These are phyloP conservation scores for Amblyjoppa proteus DNA, from an alignment of 2,888 invertebrate species.

Conservation along the genomic window DNA sequence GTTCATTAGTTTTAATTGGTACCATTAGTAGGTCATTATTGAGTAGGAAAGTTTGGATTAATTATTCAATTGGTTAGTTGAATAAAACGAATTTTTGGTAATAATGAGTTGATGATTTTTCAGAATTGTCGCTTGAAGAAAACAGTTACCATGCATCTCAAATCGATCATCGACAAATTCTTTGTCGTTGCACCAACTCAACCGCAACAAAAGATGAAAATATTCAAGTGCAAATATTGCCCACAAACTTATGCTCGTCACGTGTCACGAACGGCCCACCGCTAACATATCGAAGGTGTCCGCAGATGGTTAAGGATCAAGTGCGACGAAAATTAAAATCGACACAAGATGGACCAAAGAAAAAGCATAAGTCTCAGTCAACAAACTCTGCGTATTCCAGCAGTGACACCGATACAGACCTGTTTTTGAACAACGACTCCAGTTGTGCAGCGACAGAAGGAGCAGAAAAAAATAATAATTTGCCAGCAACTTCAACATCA, in stretches of 20 bases:
- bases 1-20: no score
- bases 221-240: constrained; percentile 17
- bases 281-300: constrained; percentile 5
- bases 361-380: not conserved
- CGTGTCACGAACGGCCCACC: not conserved
- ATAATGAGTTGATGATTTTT: not conserved
- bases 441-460: not conserved
- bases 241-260: constrained; percentile 14
- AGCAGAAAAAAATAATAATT: not conserved
- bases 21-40: no score
- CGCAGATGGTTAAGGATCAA: constrained; percentile 7
- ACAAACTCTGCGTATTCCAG: not conserved
- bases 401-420: not conserved
- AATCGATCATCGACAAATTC: not conserved
- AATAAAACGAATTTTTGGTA: not conserved
- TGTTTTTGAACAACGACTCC: not conserved
- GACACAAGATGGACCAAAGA: not conserved
- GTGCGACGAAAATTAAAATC: not conserved
- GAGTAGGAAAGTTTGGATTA: no score
- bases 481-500: not conserved
- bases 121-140: not conserved
- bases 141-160: constrained; percentile 3
- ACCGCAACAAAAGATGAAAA: not conserved
- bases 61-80: not conserved
- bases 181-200: not conserved